Percentiles rank a stretch among this genome's conserved stretches.
Evolutionary conservation across 1,140 invertebrate genomes (phyloP).

Genomic region (Daktulosphaira vitifoliae): DNA sequence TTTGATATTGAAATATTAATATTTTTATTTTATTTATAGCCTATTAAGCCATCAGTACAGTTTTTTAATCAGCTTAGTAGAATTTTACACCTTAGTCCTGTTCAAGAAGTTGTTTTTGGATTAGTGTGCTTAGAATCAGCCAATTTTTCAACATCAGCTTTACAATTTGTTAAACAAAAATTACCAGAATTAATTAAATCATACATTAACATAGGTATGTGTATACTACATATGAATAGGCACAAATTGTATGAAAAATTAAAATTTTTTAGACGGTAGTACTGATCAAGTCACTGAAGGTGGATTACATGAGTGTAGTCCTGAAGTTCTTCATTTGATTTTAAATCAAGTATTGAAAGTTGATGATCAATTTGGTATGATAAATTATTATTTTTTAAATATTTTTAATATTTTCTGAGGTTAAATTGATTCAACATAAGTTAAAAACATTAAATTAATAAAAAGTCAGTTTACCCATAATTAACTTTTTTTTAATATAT

Average conservation of each 20-base stretch:
- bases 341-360: conserved; percentile 43
- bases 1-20: background rate
- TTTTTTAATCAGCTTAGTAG: conserved; percentile 74
- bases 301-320: conserved; percentile 76
- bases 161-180: conserved; percentile 68
- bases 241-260: too few species aligned
- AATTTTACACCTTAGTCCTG: conserved; percentile 68
- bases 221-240: conserved; percentile 1
- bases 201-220: conserved; percentile 64
- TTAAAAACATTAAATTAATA: too few species aligned
- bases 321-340: conserved; percentile 78
- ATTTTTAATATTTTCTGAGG: too few species aligned
- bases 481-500: too few species aligned
- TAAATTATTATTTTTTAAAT: background rate
- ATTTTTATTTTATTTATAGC: conserved; percentile 47
- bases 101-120: conserved; percentile 83
- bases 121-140: conserved; percentile 71
- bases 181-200: conserved; percentile 75
- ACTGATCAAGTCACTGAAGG: conserved; percentile 52
- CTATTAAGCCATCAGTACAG: conserved; percentile 61
- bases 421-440: too few species aligned
- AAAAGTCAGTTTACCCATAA: too few species aligned
- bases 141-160: conserved; percentile 56
- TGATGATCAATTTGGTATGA: conserved; percentile 46
- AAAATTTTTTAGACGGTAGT: conserved; percentile 1